Evolutionary conservation across 2,113 vertebrate genomes (phyloP).

Genomic region (Triplophysa dalaica): DNA sequence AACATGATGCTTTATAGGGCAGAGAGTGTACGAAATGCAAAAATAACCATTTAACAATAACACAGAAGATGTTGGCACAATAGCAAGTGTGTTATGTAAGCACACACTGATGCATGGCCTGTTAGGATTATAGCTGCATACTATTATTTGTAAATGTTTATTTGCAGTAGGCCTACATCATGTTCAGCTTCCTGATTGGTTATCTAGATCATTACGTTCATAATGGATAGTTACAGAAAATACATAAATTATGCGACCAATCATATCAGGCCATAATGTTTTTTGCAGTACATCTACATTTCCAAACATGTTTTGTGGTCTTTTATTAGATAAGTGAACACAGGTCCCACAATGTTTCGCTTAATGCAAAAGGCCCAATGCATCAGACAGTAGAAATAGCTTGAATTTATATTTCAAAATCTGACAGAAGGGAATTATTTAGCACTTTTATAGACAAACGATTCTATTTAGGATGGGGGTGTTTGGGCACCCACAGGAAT

Average conservation of each 20-base stretch:
- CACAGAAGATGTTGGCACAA: not conserved
- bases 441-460: not conserved
- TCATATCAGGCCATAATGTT: not conserved
- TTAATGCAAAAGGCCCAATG: not conserved
- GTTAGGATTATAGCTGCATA: not conserved
- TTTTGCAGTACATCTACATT: not conserved
- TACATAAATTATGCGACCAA: too few species aligned
- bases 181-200: not conserved
- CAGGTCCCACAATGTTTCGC: slow-evolving; percentile 32
- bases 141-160: not conserved
- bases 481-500: not conserved
- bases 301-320: slow-evolving; percentile 16
- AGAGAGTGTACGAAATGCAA: not conserved
- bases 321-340: slow-evolving; percentile 35
- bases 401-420: slow-evolving; percentile 28
- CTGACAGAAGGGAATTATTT: not conserved
- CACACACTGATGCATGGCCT: not conserved
- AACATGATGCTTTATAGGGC: not conserved
- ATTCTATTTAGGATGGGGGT: not conserved
- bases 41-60: not conserved
- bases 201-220: too few species aligned
- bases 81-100: slow-evolving; percentile 17
- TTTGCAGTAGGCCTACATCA: not conserved
- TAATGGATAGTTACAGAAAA: too few species aligned
- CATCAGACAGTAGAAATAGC: slow-evolving; percentile 30